Conservation (phyloP, 2,113 vertebrate species). For the Hepsetus odoe region DNA sequence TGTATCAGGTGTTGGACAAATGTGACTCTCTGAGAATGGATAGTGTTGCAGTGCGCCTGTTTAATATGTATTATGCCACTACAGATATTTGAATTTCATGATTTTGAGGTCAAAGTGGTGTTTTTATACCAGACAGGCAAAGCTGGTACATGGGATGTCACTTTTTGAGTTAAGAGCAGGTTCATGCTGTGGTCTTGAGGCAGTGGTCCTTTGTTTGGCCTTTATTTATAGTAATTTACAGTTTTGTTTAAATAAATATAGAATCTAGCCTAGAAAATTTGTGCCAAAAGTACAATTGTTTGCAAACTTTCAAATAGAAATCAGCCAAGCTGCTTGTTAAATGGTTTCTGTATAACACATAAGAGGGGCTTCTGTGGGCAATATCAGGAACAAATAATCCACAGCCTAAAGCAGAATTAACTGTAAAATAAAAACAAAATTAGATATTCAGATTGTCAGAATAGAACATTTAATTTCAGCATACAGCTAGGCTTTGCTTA, state of each 20-base stretch:
- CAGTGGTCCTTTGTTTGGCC: background rate
- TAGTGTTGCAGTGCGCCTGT: background rate
- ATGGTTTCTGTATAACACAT: background rate
- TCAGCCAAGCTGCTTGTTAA: background rate
- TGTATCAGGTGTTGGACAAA: background rate
- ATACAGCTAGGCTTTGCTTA: background rate
- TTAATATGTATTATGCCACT: background rate
- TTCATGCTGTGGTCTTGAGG: background rate
- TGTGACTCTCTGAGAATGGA: background rate
- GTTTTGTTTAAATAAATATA: too few species aligned
- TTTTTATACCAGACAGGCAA: background rate
- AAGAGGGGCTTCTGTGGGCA: too few species aligned
- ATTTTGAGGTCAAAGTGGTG: background rate
- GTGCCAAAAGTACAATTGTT: too few species aligned
- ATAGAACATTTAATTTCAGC: background rate
- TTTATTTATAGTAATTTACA: background rate
- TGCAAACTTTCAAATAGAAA: too few species aligned
- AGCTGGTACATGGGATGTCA: background rate
- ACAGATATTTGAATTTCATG: conserved; percentile 3
- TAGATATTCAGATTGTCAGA: background rate
- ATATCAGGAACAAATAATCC: background rate
- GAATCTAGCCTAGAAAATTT: background rate
- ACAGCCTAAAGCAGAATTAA: background rate
- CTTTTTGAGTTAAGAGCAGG: background rate
- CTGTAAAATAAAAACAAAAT: background rate